These are phyloP conservation scores for Calliopum simillimum DNA, from an alignment of 2,888 invertebrate species.

Conservation along the genomic window DNA sequence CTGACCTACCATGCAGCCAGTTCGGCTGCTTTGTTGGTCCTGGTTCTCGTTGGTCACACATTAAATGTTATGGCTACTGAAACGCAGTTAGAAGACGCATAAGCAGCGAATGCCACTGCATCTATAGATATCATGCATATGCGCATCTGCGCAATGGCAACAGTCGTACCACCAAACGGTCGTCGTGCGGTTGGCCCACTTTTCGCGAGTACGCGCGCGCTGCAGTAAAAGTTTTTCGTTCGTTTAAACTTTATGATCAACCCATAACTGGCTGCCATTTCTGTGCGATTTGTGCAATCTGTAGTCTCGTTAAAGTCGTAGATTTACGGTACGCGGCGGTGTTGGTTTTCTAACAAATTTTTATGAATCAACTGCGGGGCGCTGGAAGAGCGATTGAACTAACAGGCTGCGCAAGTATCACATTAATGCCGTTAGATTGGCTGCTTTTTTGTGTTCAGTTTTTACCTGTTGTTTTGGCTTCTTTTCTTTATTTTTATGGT, in stretches of 20 bases:
- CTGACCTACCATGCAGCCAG: background rate
- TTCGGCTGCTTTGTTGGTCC: slow-evolving; percentile 3
- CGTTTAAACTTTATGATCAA: slow-evolving; percentile 30
- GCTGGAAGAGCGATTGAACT: background rate
- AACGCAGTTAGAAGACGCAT: background rate
- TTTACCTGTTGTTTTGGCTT: slow-evolving; percentile 21
- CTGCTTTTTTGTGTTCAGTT: slow-evolving; percentile 4
- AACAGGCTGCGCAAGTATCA: background rate
- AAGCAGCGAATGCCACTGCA: background rate
- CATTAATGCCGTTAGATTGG: slow-evolving; percentile 36
- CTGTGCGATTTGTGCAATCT: background rate
- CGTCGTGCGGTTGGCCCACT: slow-evolving; percentile 31
- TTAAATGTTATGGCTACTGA: no score
- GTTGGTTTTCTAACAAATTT: slow-evolving; percentile 19
- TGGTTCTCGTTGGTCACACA: background rate
- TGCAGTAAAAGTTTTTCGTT: background rate
- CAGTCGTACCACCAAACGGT: background rate
- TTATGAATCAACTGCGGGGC: background rate
- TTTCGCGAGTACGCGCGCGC: slow-evolving; percentile 30
- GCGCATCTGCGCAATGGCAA: background rate
- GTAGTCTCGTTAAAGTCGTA: slow-evolving; percentile 5
- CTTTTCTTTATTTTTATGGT: slow-evolving; percentile 32
- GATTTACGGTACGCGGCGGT: no score
- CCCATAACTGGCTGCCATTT: slow-evolving; percentile 20
- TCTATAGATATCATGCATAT: slow-evolving; percentile 1